Evolutionary conservation across 2,113 vertebrate species (phyloP), one percentile per base, ranked within the genome.

Genomic region (Chaetodon trifascialis): DNA sequence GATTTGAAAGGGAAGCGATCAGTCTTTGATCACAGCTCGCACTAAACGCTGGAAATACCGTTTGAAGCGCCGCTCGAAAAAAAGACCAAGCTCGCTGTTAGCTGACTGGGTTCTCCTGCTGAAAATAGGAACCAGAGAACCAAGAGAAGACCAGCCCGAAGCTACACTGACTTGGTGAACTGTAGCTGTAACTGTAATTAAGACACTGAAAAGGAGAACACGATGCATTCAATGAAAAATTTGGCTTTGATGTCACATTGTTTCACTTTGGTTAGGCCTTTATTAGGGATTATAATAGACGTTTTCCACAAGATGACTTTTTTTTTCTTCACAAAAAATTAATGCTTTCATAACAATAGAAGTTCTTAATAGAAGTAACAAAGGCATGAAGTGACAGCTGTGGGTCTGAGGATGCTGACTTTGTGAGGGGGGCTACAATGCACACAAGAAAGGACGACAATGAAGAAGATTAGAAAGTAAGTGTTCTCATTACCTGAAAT

Each of bases 21-120:
- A 7, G 70, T 62, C 81, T 89, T 90, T 88, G 79, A 92, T 88
- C 80, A 60, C 55, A 47, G 69, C 59, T 80, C 14, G 54, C 66
- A 12, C 58, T 58, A 67, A 86, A 79, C 55, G 36, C 65, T 77
- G 60, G 40, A 76, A 77, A 80, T 54, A 0, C 52, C 4, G 17
- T 81, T 82, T 83, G 73, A 91, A 85, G 82, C 64, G 14, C 44
- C 11, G 25, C 62, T 73, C 59, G 4, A 81, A 73, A 60, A 30
- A 58, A 82, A 44, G 75, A 15, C 14, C 47, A 47, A 36, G 79
- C 63, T 83, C 23, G 0, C 36, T 60, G 34, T 86, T 84, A 78
- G 82, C 74, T 65, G 71, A 84, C 67, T 60, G 56, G 65, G 36
- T 71, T 65, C 55, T 82, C 38, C 49, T 6, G 30, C 64, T 49